phyloP scores from a whole-genome alignment of 2,888 invertebrate genomes.

The Agrotis clavis region DNA sequence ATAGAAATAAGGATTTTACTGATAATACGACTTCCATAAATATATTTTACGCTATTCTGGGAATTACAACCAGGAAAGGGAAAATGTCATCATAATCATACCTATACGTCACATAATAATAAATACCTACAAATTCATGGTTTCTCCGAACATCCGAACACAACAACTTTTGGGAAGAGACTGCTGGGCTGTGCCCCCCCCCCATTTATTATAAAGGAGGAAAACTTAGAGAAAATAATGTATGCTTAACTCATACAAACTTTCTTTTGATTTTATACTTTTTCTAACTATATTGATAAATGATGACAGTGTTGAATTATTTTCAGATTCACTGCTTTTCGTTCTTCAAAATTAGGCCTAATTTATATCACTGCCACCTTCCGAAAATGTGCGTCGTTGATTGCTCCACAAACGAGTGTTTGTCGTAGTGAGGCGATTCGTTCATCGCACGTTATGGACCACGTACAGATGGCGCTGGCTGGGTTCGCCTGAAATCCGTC shows the following conservation, averaged over 20 bases:
- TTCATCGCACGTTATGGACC: background rate
- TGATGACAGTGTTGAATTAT: background rate
- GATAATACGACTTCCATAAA: background rate
- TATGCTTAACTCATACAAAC: background rate
- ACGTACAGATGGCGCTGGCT: constrained; percentile 69
- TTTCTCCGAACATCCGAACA: too few species aligned
- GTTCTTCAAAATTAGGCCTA: background rate
- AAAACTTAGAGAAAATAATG: background rate
- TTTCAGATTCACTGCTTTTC: background rate
- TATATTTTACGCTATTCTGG: background rate
- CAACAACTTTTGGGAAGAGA: too few species aligned
- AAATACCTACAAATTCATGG: too few species aligned
- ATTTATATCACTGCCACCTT: constrained; percentile 57
- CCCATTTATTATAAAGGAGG: background rate
- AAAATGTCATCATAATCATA: background rate
- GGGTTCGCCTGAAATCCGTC: constrained; percentile 43
- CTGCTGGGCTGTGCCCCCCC: background rate
- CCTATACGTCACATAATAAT: background rate
- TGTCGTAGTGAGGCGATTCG: constrained; percentile 3
- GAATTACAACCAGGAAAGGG: background rate
- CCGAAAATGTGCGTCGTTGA: constrained; percentile 36
- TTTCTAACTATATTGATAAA: background rate
- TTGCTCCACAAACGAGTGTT: constrained; percentile 3
- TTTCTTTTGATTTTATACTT: background rate
- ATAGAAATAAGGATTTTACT: background rate